Base-by-base conservation (phyloP, 2,113 vertebrate species). In the Phalacrocorax carbo region DNA sequence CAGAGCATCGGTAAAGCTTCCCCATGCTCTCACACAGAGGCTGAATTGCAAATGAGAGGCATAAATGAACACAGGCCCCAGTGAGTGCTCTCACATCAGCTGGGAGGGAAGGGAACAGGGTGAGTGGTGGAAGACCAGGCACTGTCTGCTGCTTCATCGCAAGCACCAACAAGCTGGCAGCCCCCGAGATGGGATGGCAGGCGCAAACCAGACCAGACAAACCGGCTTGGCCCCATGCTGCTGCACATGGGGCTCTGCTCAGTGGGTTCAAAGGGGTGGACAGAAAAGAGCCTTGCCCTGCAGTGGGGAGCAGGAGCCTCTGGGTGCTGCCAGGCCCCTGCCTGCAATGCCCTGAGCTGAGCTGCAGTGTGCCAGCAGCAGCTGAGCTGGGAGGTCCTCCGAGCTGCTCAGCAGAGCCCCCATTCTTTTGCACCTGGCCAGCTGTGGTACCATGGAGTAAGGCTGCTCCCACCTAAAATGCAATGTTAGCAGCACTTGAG, bases 171-270 rank as follows among this genome's bases (percentile, higher is more conserved):
- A 5, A 64, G 57, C 22, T 7, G 3, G 21, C n/a, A 60, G 18
- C 27, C 13, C 38, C 8, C 1, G 0, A 2, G 2, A 7, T 44
- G 38, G 38, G 38, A 58, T 2, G 2, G 30, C 1, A 6, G 22
- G 23, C 13, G 6, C 38, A 54, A 87, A 60, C 49, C 26, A 75
- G 30, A 49, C 48, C 30, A 13, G 16, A 4, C 10, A 38, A 73
- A 61, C 16, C 46, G 30, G 36, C 25, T 16, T 55, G 36, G 17
- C 52, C 51, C 26, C 32, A 8, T 14, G 14, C 9, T 60, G 66
- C 42, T 76, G 52, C 66, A 36, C 22, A 5, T 7, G 25, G 32
- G 11, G 29, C 5, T 64, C 34, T 82, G 23, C 15, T 20, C 1
- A 0, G 21, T 17, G 20, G 11, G 30, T 60, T 10, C 13, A 18